phyloP scores from a whole-genome alignment of 1,140 invertebrate species.

The Phthorimaea operculella region DNA sequence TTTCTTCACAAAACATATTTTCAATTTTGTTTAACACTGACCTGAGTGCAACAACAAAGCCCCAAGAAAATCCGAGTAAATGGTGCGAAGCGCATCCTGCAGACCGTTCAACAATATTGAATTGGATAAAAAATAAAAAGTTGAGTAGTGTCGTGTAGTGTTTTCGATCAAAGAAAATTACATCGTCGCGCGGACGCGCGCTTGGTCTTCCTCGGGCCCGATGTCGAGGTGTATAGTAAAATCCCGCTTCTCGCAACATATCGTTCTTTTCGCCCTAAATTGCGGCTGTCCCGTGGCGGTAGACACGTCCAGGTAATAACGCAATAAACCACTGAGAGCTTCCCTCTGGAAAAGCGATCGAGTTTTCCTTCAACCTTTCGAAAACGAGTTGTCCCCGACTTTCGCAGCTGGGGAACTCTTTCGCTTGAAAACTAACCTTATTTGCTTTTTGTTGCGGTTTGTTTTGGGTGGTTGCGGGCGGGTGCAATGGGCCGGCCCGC shows the following conservation, averaged over 20 bases:
- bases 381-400: slow-evolving; percentile 52
- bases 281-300: slow-evolving; percentile 57
- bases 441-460: slow-evolving; percentile 34
- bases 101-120: slow-evolving; percentile 39
- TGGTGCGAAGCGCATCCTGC: slow-evolving; percentile 19
- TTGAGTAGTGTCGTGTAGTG: slow-evolving; percentile 39
- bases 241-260: slow-evolving; percentile 60
- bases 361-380: slow-evolving; percentile 61
- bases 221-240: slow-evolving; percentile 43
- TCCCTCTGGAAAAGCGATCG: slow-evolving; percentile 62
- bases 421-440: slow-evolving; percentile 42
- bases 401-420: slow-evolving; percentile 22
- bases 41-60: slow-evolving; percentile 9
- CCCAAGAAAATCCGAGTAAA: slow-evolving; percentile 20
- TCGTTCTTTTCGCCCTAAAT: slow-evolving; percentile 61
- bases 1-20: neutral
- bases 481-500: neutral
- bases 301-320: slow-evolving; percentile 67
- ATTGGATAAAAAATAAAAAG: slow-evolving; percentile 56
- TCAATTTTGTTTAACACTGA: neutral
- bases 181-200: slow-evolving; percentile 30
- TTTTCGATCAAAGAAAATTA: slow-evolving; percentile 62
- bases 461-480: slow-evolving; percentile 21
- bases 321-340: slow-evolving; percentile 66
- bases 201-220: slow-evolving; percentile 36